Conservation (phyloP, 1,140 invertebrate species). For the Helicorthomorpha holstii region DNA sequence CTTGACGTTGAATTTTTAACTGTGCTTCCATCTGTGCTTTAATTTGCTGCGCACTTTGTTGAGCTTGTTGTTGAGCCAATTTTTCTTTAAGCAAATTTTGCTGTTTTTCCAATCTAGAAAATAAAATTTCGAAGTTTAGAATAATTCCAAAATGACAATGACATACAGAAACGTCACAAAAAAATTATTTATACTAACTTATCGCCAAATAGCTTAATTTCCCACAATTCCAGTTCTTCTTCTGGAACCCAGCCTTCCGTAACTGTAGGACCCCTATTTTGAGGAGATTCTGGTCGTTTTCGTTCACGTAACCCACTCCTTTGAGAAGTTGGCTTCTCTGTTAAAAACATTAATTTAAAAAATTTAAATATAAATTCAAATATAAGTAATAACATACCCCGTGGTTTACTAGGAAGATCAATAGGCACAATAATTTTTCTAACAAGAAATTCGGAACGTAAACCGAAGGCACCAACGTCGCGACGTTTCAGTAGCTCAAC, state of each 20-base stretch:
- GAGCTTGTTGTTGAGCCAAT: conserved; percentile 9
- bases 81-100: conserved; percentile 12
- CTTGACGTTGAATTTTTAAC: conserved; percentile 61
- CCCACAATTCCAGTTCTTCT: conserved; percentile 88
- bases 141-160: background rate
- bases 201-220: conserved; percentile 89
- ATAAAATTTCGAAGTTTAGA: background rate
- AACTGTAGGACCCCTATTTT: conserved; percentile 75
- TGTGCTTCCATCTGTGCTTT: conserved; percentile 85
- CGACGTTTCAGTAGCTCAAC: conserved; percentile 78
- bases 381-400: conserved; percentile 37
- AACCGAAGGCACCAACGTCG: conserved; percentile 69
- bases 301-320: conserved; percentile 80
- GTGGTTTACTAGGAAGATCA: conserved; percentile 75
- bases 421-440: conserved; percentile 86
- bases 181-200: conserved; percentile 27
- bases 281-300: conserved; percentile 72
- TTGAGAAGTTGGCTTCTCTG: conserved; percentile 76
- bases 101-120: conserved; percentile 13
- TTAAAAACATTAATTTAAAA: conserved; percentile 8
- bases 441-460: conserved; percentile 80
- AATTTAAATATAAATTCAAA: background rate
- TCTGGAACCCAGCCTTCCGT: conserved; percentile 91
- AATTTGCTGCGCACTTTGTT: conserved; percentile 46
- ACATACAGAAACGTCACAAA: background rate